Conservation (phyloP, 1,140 invertebrate genomes). For the Drosophila lacteicornis region DNA sequence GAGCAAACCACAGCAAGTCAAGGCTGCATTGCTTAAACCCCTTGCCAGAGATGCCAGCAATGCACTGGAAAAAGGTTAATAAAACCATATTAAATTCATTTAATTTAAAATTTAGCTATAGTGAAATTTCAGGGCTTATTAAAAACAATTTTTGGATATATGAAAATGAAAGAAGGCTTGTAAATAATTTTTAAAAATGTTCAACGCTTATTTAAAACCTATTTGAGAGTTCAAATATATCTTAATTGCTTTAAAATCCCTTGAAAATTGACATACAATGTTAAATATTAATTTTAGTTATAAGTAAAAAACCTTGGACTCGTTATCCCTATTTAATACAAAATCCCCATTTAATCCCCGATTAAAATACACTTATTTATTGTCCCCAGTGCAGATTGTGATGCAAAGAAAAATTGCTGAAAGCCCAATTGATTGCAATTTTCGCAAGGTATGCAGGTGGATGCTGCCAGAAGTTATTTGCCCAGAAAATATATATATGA, state of each 20-base stretch:
- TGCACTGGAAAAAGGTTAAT: neutral
- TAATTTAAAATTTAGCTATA: neutral
- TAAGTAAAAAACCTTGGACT: no score
- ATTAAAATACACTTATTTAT: no score
- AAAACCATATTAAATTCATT: no score
- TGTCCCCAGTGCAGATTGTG: neutral
- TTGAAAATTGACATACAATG: neutral
- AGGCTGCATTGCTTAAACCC: neutral
- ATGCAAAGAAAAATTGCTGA: constrained; percentile 7
- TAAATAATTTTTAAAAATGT: neutral
- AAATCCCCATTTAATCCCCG: neutral
- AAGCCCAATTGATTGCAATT: constrained; percentile 39
- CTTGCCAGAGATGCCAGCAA: neutral
- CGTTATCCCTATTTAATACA: neutral
- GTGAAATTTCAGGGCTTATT: neutral
- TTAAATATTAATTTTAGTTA: neutral
- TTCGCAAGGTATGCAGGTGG: constrained; percentile 13
- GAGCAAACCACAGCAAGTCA: constrained; percentile 25
- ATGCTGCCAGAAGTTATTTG: constrained; percentile 19
- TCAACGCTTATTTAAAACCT: neutral
- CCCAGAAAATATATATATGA: constrained; percentile 27
- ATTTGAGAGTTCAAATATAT: neutral
- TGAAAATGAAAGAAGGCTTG: no score
- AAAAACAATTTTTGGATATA: neutral
- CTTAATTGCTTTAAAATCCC: neutral